Conservation (phyloP, 2,888 invertebrate species). For the Phaedon cochleariae region DNA sequence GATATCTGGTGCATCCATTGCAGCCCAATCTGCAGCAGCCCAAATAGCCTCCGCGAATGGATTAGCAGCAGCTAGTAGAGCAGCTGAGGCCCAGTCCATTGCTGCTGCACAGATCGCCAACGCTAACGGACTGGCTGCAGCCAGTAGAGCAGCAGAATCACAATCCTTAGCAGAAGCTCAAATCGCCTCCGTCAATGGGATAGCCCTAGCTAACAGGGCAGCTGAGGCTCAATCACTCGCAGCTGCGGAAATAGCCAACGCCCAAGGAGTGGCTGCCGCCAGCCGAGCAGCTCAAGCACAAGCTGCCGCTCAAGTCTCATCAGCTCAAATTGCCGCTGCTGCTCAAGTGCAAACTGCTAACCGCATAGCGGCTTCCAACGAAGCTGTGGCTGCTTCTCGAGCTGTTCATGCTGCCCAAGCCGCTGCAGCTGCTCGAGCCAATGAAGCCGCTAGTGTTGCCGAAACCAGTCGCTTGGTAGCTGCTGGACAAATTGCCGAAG, state of each 20-base stretch:
- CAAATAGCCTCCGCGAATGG: constrained; percentile 17
- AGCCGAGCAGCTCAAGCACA: constrained; percentile 23
- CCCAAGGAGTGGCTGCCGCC: constrained; percentile 14
- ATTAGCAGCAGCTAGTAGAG: constrained; percentile 20
- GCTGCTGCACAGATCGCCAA: constrained; percentile 19
- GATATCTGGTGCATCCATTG: background rate
- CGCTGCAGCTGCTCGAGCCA: constrained; percentile 21
- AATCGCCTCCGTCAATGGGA: constrained; percentile 20
- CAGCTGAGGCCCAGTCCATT: constrained; percentile 18
- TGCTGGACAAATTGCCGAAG: constrained; percentile 27
- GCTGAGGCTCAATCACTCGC: constrained; percentile 15
- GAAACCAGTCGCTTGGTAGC: constrained; percentile 31
- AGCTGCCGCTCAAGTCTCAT: constrained; percentile 28
- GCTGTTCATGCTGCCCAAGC: constrained; percentile 22
- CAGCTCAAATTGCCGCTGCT: constrained; percentile 28
- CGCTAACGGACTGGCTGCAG: constrained; percentile 23
- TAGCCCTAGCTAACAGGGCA: constrained; percentile 17
- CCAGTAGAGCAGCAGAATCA: constrained; percentile 21
- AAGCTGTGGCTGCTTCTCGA: constrained; percentile 20
- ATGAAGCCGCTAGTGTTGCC: constrained; percentile 29
- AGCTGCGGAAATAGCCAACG: constrained; percentile 18
- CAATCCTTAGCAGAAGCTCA: constrained; percentile 13
- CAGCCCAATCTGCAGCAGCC: constrained; percentile 17
- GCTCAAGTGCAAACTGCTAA: constrained; percentile 26
- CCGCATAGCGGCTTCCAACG: constrained; percentile 25